Base-by-base conservation (phyloP, 2,797 vertebrate genomes). In the Scolopax rusticola region DNA sequence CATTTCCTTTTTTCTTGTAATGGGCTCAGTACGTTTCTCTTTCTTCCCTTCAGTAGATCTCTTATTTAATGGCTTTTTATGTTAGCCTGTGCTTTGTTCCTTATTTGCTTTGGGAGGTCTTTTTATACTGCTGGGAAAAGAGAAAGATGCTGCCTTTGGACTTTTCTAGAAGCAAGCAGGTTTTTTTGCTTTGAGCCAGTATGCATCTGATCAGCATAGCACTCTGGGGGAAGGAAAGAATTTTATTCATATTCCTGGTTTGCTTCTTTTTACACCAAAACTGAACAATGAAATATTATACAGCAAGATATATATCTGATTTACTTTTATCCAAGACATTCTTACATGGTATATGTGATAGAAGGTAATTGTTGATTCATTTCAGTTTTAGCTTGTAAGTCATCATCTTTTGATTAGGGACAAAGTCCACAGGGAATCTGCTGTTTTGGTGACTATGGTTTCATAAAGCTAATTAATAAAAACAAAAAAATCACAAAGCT, bases 1-100 rank as follows among this genome's bases (percentile, higher is more conserved):
- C 23, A 45, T 75, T 95, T 92, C 77, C 61, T 71, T 38, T 93
- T 88, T 90, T 47, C 43, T 54, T 87, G 63, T 73, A 59, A 82
- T 8, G 21, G 56, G 7, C 41, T 89, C 33, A 30, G 70, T 47
- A 13, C 6, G 6, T 79, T 91, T 93, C 28, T 84, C 11, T 64
- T 75, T 86, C 60, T 79, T 51, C 23, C 61, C 69, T 81, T 87
- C 67, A 57, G 33, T 23, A 76, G 63, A 32, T 87, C 51, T 23
- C 16, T 92, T 71, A 33, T 14, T 87, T 67, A 76, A 59, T 57
- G 45, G 15, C 38, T 79, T 8, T 24, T 23, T 71, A 15, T 84
- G 38, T 41, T 78, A 45, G 23, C 33, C 41, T 87, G 76, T 75
- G 76, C 45, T 88, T 81, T 78, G 14, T 38, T 75, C 25, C 25